Base-by-base conservation (phyloP, 2,113 vertebrate genomes). In the Cinclus cinclus region DNA sequence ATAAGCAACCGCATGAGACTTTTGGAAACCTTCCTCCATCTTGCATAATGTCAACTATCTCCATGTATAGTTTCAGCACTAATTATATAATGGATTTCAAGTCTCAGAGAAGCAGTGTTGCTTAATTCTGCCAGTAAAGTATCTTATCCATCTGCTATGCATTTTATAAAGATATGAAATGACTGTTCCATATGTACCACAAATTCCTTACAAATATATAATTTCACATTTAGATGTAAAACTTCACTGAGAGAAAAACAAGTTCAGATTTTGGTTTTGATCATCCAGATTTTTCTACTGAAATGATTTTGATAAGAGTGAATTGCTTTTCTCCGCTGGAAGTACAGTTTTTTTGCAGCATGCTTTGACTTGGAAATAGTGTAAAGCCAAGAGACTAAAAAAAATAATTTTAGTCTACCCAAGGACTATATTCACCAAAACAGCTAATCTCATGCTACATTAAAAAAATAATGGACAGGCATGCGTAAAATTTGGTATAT, bases 151-250 rank as follows among this genome's bases (percentile, higher is more conserved):
- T 86, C 88, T 83, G 53, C 75, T 85, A 41, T 59, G 33, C 31
- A 37, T 67, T 83, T 81, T 75, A 77, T 35, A 59, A 81, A 78
- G 59, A 65, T 58, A 49, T n/a, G 46, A 79, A 90, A 64, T 68
- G 19, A 47, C 35, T 94, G 31, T 85, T 89, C 35, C 1, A 2
- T 65, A 37, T 28, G 27, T 73, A 73, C 46, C 11, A 47, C 70
- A 60, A 49, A 41, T 60, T 83, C 53, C n/a, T 83, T 39, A 55
- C 28, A 85, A 90, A 94, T 73, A 35, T 35, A 69, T 82, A 84
- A 49, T 31, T 85, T 49, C 31, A 49, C 37, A 92, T 90, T 92
- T 73, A 83, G 91, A 86, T 83, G 70, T 58, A 90, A 86, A 94
- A 83, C 20, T 92, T 88, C 37, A 67, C 50, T 55, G 47, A 78